Evolutionary conservation across 2,888 invertebrate genomes (phyloP), one percentile per base, ranked within the genome.

Genomic region (Polietes domitor): DNA sequence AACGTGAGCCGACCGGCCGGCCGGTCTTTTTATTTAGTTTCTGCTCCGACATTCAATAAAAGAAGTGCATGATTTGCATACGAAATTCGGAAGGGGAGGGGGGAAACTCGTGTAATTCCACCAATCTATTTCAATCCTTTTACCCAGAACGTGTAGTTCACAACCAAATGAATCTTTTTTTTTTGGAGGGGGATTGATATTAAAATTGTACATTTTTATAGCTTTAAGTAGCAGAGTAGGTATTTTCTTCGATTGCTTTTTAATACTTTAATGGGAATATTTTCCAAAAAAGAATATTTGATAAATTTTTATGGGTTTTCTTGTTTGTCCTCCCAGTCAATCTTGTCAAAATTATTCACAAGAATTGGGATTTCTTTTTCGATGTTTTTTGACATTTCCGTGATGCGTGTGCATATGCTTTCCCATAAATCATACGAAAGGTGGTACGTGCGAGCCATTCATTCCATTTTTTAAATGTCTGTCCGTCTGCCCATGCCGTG

Each of bases 361-460:
- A 15, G 58, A 55, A 32, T 73, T 73, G 41, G 19, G 75, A 75
- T 75, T 75, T 80, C 74, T 74, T 70, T 26, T 71, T 26, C 47
- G 32, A 37, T 61, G 63, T 58, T 77, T 58, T 53, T 26, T 74
- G 68, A 77, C 73, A 75, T 78, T 83, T 76, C 79, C 61, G 68
- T 79, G 37, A 76, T 79, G 79, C 68, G 72, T 72, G 76, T 37
- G 68, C 76, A 76, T 73, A 68, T 76, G 65, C 26, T 41, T 65
- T 24, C 28, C 37, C 63, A 83, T 83, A 83, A 83, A 83, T 83
- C 82, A 83, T 76, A 63, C 26, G 21, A 53, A 53, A 53, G 53
- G 53, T 19, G 10, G 21, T 19, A 24, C 53, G 24, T 17, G 53
- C 53, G 10, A n/a, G 15, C 21, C 58, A 37, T 37, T 2, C 55